Evolutionary conservation across 2,113 vertebrate genomes (phyloP).

Genomic region (Edolisoma coerulescens): DNA sequence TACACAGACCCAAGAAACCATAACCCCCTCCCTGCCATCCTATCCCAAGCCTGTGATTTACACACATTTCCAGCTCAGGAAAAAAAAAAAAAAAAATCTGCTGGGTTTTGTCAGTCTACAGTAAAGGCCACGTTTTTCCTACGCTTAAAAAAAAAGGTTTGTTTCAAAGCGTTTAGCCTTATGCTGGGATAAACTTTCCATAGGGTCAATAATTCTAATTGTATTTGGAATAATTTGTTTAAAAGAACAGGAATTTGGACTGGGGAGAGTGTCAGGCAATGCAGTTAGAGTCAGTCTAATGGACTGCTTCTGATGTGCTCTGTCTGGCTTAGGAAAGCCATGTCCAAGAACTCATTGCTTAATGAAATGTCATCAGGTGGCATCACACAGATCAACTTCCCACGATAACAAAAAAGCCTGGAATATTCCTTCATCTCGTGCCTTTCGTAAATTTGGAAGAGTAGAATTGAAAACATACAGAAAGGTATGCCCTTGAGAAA

Average conservation of each 20-base stretch:
- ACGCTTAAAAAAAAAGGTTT: background rate
- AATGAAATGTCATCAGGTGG: background rate
- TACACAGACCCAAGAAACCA: background rate
- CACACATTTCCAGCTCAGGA: background rate
- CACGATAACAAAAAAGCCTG: background rate
- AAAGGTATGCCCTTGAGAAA: rapidly evolving
- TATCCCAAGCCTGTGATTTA: background rate
- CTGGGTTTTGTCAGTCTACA: background rate
- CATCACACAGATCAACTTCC: background rate
- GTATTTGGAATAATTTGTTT: background rate
- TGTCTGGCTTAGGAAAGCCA: background rate
- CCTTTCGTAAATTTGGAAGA: background rate
- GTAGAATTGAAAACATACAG: background rate
- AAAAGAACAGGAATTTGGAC: background rate
- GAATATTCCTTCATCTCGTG: background rate
- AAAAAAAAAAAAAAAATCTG: too few species aligned
- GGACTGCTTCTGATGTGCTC: background rate
- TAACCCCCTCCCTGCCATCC: background rate
- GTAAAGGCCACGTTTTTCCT: background rate
- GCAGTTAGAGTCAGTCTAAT: background rate
- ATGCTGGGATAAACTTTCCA: background rate
- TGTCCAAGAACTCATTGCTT: background rate
- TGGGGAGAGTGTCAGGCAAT: background rate
- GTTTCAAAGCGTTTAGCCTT: background rate
- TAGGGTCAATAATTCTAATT: background rate